phyloP scores from a whole-genome alignment of 2,113 vertebrate species.

The Ammodytes dubius region DNA sequence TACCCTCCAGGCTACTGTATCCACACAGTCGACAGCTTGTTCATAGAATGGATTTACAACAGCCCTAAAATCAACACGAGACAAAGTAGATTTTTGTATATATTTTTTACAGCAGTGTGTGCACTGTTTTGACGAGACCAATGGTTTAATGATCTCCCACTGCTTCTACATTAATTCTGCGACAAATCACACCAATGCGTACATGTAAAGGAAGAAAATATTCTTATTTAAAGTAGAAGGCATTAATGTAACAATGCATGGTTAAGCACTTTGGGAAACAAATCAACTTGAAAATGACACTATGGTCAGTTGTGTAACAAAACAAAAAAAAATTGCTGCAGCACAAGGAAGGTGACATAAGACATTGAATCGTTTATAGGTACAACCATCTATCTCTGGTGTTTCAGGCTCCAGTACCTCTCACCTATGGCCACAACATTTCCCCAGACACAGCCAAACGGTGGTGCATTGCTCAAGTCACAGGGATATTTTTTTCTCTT shows the following conservation, averaged over 20 bases:
- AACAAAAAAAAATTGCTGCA: background rate
- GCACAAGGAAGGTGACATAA: background rate
- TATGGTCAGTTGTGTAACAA: background rate
- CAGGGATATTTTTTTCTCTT: conserved; percentile 63
- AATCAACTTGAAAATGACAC: conserved; percentile 3
- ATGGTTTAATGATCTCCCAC: conserved; percentile 29
- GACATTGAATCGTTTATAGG: conserved; percentile 30
- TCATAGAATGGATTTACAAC: conserved; percentile 52
- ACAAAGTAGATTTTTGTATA: conserved; percentile 30
- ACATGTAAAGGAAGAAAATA: conserved; percentile 26
- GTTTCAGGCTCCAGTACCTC: conserved; percentile 9
- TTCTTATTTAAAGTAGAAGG: conserved; percentile 6
- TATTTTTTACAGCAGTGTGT: conserved; percentile 1
- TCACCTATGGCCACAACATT: conserved; percentile 39
- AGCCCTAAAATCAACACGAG: conserved; percentile 43
- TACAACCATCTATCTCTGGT: conserved; percentile 2
- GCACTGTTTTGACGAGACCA: conserved; percentile 9
- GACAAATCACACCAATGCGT: conserved; percentile 23
- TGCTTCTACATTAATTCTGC: conserved; percentile 32
- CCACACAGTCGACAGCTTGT: conserved; percentile 61
- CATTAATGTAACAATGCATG: background rate
- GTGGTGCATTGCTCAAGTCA: conserved; percentile 60
- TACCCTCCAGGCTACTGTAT: conserved; percentile 62
- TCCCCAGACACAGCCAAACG: conserved; percentile 38
- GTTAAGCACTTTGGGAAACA: conserved; percentile 7